These are phyloP conservation scores for Sympetrum striolatum DNA, from an alignment of 2,888 invertebrate species.

Conservation along the genomic window DNA sequence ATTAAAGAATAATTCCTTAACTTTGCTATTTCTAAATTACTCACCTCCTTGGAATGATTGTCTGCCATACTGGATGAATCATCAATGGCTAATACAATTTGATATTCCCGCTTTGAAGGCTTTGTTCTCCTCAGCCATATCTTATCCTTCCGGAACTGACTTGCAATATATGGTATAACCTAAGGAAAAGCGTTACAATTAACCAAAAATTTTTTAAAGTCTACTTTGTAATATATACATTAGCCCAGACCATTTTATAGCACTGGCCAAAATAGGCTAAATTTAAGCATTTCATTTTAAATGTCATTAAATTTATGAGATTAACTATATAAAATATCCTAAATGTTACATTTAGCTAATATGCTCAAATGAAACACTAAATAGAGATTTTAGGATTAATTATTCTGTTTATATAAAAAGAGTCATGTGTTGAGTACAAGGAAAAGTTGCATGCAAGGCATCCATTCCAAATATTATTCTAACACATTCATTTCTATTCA, in stretches of 20 bases:
- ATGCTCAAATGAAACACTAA: too few species aligned
- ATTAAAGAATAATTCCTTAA: too few species aligned
- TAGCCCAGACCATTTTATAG: neutral
- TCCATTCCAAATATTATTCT: too few species aligned
- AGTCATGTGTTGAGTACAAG: too few species aligned
- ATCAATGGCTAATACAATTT: slow-evolving; percentile 94
- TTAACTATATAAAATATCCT: too few species aligned
- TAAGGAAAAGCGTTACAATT: slow-evolving; percentile 53
- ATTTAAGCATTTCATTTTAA: neutral
- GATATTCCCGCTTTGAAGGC: slow-evolving; percentile 94
- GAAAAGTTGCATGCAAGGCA: too few species aligned
- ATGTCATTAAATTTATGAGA: too few species aligned
- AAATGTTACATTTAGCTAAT: too few species aligned
- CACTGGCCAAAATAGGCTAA: neutral
- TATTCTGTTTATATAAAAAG: too few species aligned
- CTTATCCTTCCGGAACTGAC: slow-evolving; percentile 98
- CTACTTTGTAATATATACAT: too few species aligned
- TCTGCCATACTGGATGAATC: slow-evolving; percentile 94
- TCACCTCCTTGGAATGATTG: slow-evolving; percentile 75
- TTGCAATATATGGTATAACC: slow-evolving; percentile 98
- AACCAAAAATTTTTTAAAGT: neutral
- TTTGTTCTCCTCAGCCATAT: slow-evolving; percentile 97
- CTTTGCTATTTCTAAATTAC: neutral
- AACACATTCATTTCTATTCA: too few species aligned
- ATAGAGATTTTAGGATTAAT: too few species aligned